Evolutionary conservation across 2,113 vertebrate genomes (phyloP), one percentile per base, ranked within the genome.

Genomic region (Pseudolaguvia tuberculata): DNA sequence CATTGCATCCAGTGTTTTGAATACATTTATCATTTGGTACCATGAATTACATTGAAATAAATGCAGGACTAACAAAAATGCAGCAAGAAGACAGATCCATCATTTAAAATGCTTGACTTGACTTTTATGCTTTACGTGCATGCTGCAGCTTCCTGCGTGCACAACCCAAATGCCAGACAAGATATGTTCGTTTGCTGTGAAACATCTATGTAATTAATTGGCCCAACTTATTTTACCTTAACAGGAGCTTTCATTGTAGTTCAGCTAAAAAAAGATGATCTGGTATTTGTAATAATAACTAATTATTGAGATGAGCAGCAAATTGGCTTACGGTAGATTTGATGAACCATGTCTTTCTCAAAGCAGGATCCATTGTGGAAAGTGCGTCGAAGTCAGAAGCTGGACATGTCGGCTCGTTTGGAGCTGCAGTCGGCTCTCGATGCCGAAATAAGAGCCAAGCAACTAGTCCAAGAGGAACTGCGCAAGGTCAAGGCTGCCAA

Each of bases 401-500:
- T 99, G 85, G 97, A 99, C 88, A 99, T 98, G 96, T 99, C 97
- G 0, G 95, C 94, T 0, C 93, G 97, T 11, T 88, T 99, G 79
- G 97, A 99, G 65, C 83, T 99, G n/a, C 97, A 99, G 85, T 99
- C 96, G 0, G 97, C 97, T 0, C 91, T 99, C 10, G 97, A 99
- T 5, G 94, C 96, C 0, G 97, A 99, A 87, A 94, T 98, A 81
- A 89, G 93, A 82, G 97, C 96, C 90, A 99, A 99, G 66, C 95
- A 97, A 71, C 87, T 96, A 0, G 89, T 97, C 2, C 96, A 97
- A 77, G 96, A 99, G 12, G 97, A 99, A 81, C 90, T 98, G 76
- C 87, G 96, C 25, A 93, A 89, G 75, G 87, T 93, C 82, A 98
- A 98, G 75, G 93, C 95, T 42, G 17, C 88, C 53, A 96, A 93